These are phyloP conservation scores for Nothobranchius furzeri DNA, from an alignment of 2,113 vertebrate genomes.

Conservation along the genomic window DNA sequence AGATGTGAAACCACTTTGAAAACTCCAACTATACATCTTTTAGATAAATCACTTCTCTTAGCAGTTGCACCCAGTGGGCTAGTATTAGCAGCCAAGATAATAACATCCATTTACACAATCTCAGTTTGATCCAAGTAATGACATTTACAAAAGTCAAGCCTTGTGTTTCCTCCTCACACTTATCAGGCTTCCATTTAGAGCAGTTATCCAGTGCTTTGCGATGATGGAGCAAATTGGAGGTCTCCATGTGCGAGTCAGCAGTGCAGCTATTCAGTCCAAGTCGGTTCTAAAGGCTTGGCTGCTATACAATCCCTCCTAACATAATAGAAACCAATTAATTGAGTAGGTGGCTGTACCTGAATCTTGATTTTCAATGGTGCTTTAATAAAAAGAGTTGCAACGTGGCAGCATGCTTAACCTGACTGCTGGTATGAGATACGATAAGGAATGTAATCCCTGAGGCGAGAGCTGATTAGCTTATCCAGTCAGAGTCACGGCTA, in stretches of 20 bases:
- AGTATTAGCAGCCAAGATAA: constrained; percentile 35
- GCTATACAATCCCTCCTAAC: constrained; percentile 61
- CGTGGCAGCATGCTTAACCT: constrained; percentile 73
- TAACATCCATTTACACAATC: constrained; percentile 46
- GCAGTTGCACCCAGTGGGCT: constrained; percentile 1
- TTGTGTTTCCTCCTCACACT: constrained; percentile 25
- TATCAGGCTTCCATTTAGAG: constrained; percentile 49
- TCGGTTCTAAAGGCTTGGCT: constrained; percentile 49
- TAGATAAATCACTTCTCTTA: constrained; percentile 11
- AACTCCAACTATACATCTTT: constrained; percentile 10
- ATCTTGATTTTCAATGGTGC: constrained; percentile 73
- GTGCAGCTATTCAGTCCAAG: constrained; percentile 44
- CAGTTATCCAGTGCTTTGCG: constrained; percentile 56
- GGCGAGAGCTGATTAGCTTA: constrained; percentile 73
- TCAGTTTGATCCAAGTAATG: constrained; percentile 40
- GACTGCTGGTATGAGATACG: constrained; percentile 71
- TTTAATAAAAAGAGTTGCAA: constrained; percentile 70
- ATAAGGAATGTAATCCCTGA: constrained; percentile 76
- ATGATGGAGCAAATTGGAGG: constrained; percentile 50
- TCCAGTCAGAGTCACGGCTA: constrained; percentile 61
- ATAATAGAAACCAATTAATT: constrained; percentile 77
- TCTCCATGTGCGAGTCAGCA: constrained; percentile 56
- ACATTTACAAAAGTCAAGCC: constrained; percentile 44
- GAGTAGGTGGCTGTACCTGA: constrained; percentile 72
- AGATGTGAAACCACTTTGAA: constrained; percentile 11